Conservation (phyloP, 2,888 invertebrate species). For the Drosophila helvetica region DNA sequence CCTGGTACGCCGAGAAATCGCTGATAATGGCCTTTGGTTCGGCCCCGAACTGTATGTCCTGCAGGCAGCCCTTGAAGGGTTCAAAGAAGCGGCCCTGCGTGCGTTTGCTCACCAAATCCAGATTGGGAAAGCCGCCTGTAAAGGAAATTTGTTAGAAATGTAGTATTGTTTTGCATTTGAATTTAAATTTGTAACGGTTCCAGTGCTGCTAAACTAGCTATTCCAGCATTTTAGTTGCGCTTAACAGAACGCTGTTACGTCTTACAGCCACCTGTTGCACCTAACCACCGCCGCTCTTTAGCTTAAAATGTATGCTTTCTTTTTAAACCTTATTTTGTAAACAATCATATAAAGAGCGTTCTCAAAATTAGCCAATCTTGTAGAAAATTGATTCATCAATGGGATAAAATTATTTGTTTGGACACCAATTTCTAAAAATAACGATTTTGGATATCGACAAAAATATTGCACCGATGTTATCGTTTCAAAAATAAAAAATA, state of each 20-base stretch:
- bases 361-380: no score
- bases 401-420: no score
- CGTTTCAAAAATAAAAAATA: no score
- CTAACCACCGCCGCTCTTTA: no score
- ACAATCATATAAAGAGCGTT: no score
- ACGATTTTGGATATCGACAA: no score
- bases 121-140: conserved; percentile 86
- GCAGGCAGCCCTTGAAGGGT: conserved; percentile 87
- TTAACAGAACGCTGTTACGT: neutral
- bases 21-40: conserved; percentile 82
- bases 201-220: neutral
- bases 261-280: neutral
- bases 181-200: conserved; percentile 1
- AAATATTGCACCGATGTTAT: no score
- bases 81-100: conserved; percentile 85
- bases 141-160: neutral
- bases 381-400: no score
- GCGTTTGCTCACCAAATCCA: conserved; percentile 83
- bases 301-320: no score
- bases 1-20: conserved; percentile 86
- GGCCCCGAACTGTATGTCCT: conserved; percentile 85
- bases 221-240: no score
- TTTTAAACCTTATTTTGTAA: no score
- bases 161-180: neutral
- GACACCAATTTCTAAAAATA: no score